These are phyloP conservation scores for Tiaroga cobitis DNA, from an alignment of 2,797 vertebrate genomes.

Conservation along the genomic window DNA sequence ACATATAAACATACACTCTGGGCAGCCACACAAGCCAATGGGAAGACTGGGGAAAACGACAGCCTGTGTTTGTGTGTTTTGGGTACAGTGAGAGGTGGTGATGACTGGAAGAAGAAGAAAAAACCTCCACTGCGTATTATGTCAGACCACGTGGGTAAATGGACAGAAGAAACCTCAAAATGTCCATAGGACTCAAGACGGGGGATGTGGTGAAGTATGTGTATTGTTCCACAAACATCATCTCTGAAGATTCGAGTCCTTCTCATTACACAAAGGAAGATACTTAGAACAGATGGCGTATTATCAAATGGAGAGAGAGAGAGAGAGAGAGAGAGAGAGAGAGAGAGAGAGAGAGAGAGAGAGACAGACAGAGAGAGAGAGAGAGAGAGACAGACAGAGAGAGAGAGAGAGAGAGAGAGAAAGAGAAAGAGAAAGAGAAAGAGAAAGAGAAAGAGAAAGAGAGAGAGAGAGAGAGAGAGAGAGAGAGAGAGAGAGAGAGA, in stretches of 20 bases:
- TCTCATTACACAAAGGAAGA: background rate
- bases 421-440: no score
- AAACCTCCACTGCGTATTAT: constrained; percentile 3
- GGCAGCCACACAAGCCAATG: constrained; percentile 20
- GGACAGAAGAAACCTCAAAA: constrained; percentile 4
- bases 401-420: background rate
- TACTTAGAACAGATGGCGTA: background rate
- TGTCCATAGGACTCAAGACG: constrained; percentile 9
- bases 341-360: background rate
- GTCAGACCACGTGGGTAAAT: constrained; percentile 21
- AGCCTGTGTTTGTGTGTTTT: constrained; percentile 40
- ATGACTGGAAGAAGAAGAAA: constrained; percentile 21
- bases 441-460: no score
- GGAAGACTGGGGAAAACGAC: constrained; percentile 11
- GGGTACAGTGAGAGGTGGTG: constrained; percentile 9
- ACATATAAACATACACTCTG: constrained; percentile 64
- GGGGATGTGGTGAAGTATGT: background rate
- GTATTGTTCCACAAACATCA: constrained; percentile 12
- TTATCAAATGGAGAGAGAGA: background rate
- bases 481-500: background rate
- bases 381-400: background rate
- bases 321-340: background rate
- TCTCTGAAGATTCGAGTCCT: background rate
- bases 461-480: background rate
- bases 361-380: no score